Evolutionary conservation across 2,797 vertebrate genomes (phyloP).

Genomic region (Tapirus indicus): DNA sequence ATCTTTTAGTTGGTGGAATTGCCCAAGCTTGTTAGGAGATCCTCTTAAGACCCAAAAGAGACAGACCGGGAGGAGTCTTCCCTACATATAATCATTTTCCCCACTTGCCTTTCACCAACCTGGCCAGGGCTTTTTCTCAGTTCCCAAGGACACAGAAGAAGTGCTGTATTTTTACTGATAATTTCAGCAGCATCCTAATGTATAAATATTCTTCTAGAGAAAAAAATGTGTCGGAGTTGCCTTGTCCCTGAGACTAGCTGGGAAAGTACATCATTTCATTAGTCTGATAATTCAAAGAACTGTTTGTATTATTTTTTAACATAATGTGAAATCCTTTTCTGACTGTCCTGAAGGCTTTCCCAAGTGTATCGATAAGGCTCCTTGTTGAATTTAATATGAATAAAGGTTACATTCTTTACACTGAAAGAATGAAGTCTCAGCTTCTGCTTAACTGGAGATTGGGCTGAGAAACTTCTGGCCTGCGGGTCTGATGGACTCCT

Average conservation of each 20-base stretch:
- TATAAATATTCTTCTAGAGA: background rate
- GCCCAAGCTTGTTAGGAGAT: conserved; percentile 24
- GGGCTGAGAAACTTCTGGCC: conserved; percentile 61
- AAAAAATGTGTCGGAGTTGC: background rate
- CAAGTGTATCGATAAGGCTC: conserved; percentile 53
- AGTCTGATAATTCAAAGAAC: conserved; percentile 67
- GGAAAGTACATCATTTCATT: conserved; percentile 12
- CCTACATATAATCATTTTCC: background rate
- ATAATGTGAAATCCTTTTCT: conserved; percentile 75
- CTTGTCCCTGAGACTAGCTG: background rate
- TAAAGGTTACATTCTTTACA: conserved; percentile 79
- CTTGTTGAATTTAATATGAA: conserved; percentile 78
- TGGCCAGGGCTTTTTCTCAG: background rate
- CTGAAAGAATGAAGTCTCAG: conserved; percentile 52
- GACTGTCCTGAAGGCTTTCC: conserved; percentile 70
- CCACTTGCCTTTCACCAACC: background rate
- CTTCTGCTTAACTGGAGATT: conserved; percentile 75
- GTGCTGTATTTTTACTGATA: conserved; percentile 30
- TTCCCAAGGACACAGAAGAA: background rate
- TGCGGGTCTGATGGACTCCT: conserved; percentile 76
- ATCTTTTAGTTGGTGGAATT: background rate
- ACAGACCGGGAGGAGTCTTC: background rate
- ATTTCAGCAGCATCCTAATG: background rate
- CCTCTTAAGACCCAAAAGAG: conserved; percentile 32
- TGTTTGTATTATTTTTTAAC: conserved; percentile 55